Evolutionary conservation across 2,113 vertebrate species (phyloP).

Genomic region (Nannospalax galili): DNA sequence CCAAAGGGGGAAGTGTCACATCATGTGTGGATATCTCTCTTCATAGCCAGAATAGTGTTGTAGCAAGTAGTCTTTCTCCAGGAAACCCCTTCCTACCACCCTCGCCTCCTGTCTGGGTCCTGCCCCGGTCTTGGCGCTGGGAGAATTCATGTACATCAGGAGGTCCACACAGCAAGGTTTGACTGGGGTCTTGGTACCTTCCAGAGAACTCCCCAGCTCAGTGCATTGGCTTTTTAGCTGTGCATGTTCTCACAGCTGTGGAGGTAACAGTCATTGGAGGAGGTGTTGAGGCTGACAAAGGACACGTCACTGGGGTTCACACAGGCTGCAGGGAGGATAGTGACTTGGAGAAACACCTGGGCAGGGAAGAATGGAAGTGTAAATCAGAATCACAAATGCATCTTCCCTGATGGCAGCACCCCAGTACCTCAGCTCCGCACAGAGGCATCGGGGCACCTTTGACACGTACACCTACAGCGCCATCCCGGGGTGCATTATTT

Average conservation of each 20-base stretch:
- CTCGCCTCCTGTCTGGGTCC: neutral
- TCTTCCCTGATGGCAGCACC: rapidly evolving
- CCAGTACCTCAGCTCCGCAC: rapidly evolving
- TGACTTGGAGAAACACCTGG: neutral
- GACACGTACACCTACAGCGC: rapidly evolving
- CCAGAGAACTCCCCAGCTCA: rapidly evolving
- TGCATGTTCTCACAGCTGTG: neutral
- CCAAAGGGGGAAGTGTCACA: rapidly evolving
- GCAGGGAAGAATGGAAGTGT: no score
- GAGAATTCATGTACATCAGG: neutral
- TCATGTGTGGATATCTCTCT: no score
- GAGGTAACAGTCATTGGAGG: rapidly evolving
- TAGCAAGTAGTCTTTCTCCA: neutral
- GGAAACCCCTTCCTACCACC: neutral
- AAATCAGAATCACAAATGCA: rapidly evolving
- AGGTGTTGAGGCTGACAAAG: neutral
- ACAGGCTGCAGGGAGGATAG: neutral
- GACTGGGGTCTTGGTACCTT: rapidly evolving
- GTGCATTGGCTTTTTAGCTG: neutral
- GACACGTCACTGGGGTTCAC: rapidly evolving
- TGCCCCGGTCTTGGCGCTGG: rapidly evolving
- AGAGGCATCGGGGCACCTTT: rapidly evolving
- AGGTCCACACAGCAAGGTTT: neutral
- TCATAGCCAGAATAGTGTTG: neutral
- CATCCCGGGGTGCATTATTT: rapidly evolving